These are phyloP conservation scores for Eueides isabella DNA, from an alignment of 1,140 invertebrate species.

Conservation along the genomic window DNA sequence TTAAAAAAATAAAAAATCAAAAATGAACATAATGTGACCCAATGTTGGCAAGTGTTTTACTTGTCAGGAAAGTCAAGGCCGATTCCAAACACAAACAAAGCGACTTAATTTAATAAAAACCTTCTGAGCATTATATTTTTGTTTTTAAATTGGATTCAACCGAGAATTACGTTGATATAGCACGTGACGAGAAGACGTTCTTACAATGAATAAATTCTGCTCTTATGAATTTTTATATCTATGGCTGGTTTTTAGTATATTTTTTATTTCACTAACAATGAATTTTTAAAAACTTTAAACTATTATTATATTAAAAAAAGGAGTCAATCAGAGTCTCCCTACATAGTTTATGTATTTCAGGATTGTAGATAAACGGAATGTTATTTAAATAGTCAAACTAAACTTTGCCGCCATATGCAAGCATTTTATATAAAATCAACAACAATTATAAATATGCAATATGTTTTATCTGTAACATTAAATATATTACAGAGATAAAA, in stretches of 20 bases:
- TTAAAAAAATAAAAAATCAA: background rate
- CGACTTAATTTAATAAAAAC: constrained; percentile 6
- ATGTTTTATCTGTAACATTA: too few relatives aligned
- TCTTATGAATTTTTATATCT: background rate
- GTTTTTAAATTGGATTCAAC: background rate
- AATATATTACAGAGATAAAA: too few relatives aligned
- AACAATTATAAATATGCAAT: too few relatives aligned
- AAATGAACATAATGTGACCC: background rate
- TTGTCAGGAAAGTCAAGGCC: background rate
- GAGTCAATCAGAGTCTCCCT: too few relatives aligned
- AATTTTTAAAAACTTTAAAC: too few relatives aligned
- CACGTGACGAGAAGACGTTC: background rate
- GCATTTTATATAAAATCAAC: too few relatives aligned
- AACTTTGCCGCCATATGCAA: too few relatives aligned
- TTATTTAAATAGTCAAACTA: too few relatives aligned
- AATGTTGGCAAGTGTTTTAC: background rate
- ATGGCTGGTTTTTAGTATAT: background rate
- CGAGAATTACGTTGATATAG: constrained; percentile 6
- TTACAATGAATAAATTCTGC: background rate
- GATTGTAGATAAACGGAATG: too few relatives aligned
- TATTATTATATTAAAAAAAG: too few relatives aligned
- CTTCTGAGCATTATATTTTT: background rate
- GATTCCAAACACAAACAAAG: background rate
- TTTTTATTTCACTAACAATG: too few relatives aligned
- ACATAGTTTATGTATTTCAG: too few relatives aligned